Evolutionary conservation across 1,140 invertebrate genomes (phyloP).

Genomic region (Conus ventricosus): DNA sequence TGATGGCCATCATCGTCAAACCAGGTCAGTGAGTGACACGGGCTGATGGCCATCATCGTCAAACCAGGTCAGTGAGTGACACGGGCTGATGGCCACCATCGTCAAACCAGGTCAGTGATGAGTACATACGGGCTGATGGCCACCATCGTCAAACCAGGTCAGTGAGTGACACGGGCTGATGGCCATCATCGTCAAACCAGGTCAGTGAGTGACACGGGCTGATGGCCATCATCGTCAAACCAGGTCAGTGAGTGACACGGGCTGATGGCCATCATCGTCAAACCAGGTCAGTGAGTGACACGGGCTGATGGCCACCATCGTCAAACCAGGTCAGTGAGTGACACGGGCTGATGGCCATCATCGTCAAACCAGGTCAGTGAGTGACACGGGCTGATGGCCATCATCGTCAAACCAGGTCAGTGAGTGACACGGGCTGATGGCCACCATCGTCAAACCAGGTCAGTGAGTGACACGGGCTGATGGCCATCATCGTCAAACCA

Average conservation of each 20-base stretch:
- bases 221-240: constrained; percentile 89
- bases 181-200: constrained; percentile 89
- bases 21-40: no score
- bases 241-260: constrained; percentile 82
- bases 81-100: constrained; percentile 76
- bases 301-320: constrained; percentile 88
- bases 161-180: no score
- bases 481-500: constrained; percentile 89
- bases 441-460: constrained; percentile 89
- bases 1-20: no score
- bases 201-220: no score
- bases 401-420: constrained; percentile 87
- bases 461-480: no score
- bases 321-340: constrained; percentile 85
- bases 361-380: constrained; percentile 85
- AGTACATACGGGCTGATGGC: no score
- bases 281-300: constrained; percentile 84
- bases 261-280: constrained; percentile 89
- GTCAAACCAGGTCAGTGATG: constrained; percentile 86
- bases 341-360: no score
- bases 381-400: no score
- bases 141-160: constrained; percentile 88
- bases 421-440: no score
- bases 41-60: no score
- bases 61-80: no score